These are phyloP conservation scores for Seladonia tumulorum DNA, from an alignment of 2,888 invertebrate species.

Conservation along the genomic window DNA sequence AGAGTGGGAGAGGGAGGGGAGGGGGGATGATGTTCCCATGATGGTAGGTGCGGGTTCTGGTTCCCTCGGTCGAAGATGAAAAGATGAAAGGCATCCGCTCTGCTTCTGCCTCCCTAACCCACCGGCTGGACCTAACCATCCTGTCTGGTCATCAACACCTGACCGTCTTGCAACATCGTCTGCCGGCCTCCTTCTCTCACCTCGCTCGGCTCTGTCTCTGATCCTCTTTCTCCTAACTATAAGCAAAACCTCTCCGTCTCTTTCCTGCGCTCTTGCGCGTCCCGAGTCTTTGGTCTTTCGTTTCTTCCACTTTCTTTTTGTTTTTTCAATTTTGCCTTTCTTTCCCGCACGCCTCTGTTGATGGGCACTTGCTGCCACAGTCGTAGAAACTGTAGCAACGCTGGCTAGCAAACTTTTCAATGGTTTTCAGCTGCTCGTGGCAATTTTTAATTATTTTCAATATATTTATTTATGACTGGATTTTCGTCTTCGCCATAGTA, in stretches of 20 bases:
- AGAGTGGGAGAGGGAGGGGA: neutral
- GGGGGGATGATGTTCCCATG: slow-evolving; percentile 51
- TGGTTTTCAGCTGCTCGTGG: too few relatives aligned
- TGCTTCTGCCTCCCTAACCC: slow-evolving; percentile 57
- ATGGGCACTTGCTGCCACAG: too few relatives aligned
- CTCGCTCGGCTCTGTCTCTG: neutral
- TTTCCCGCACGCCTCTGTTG: neutral
- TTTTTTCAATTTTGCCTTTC: neutral
- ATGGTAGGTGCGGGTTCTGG: slow-evolving; percentile 63
- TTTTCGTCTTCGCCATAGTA: too few relatives aligned
- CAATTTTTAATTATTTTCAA: too few relatives aligned
- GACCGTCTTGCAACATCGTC: slow-evolving; percentile 65
- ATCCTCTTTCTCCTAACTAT: slow-evolving; percentile 11
- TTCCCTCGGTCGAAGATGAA: slow-evolving; percentile 76
- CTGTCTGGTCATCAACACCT: slow-evolving; percentile 78
- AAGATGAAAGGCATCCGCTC: slow-evolving; percentile 82
- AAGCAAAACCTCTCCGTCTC: neutral
- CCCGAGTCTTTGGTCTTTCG: neutral
- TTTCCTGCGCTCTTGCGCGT: neutral
- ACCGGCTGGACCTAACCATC: slow-evolving; percentile 57
- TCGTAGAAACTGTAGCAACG: too few relatives aligned
- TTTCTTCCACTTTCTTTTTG: neutral
- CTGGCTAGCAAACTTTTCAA: too few relatives aligned
- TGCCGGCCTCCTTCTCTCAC: slow-evolving; percentile 34
- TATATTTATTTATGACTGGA: too few relatives aligned